Evolutionary conservation across 1,140 invertebrate genomes (phyloP).

Genomic region (Paramacrobiotus metropolitanus): DNA sequence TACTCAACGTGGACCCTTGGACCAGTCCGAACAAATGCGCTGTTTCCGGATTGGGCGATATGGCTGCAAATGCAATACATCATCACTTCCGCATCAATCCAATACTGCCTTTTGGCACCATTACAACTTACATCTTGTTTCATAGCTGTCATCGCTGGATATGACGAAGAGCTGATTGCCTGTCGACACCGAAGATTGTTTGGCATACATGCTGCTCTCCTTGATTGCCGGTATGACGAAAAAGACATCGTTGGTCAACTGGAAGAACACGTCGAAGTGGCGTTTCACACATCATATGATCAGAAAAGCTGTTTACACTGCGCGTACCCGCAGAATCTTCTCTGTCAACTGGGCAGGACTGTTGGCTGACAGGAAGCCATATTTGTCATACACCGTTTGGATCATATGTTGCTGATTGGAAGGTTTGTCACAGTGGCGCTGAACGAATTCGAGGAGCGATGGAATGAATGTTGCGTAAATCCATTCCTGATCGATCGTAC

Average conservation of each 20-base stretch:
- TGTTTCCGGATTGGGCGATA: not conserved
- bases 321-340: not conserved
- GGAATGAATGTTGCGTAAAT: not conserved
- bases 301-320: not conserved
- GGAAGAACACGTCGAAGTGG: not conserved
- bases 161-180: conserved; percentile 1
- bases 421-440: not conserved
- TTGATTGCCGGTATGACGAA: not conserved
- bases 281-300: not conserved
- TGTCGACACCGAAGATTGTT: not conserved
- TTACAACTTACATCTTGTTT: not conserved
- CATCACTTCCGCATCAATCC: not conserved
- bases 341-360: not conserved
- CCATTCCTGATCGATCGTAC: not conserved
- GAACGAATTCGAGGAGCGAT: not conserved
- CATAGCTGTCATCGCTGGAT: not conserved
- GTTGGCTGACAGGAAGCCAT: not conserved
- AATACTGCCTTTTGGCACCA: not conserved
- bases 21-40: not conserved
- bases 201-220: conserved; percentile 1
- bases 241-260: not conserved
- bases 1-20: not conserved
- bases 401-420: not conserved
- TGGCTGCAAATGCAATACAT: not conserved
- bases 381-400: not conserved